Conservation (phyloP, 2,113 vertebrate genomes). For the Glareola pratincola region DNA sequence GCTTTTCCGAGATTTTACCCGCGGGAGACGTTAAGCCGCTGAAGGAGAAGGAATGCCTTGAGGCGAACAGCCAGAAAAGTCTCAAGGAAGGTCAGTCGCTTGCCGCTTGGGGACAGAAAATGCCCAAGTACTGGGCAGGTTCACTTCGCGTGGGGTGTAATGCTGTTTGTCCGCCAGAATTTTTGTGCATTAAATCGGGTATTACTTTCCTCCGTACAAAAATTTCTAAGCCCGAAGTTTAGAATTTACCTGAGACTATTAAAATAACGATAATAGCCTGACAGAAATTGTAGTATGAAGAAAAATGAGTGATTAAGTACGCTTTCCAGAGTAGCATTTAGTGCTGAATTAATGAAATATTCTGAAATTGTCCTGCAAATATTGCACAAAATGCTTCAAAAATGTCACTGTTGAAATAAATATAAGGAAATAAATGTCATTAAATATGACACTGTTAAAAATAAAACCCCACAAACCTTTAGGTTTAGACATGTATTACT, state of each 20-base stretch:
- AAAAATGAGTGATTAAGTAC: neutral
- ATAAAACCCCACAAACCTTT: neutral
- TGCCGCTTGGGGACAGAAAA: neutral
- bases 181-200: neutral
- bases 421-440: neutral
- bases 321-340: neutral
- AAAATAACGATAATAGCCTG: neutral
- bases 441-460: neutral
- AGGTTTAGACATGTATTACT: neutral
- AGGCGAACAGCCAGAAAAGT: conserved; percentile 77
- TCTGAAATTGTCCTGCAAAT: neutral
- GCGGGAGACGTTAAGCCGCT: conserved; percentile 68
- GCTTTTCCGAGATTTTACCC: conserved; percentile 75
- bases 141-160: neutral
- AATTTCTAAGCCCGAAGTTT: neutral
- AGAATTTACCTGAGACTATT: neutral
- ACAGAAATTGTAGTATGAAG: neutral
- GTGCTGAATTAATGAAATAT: neutral
- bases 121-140: neutral
- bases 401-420: neutral
- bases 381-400: neutral
- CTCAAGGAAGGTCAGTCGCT: conserved; percentile 83
- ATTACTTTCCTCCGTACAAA: neutral
- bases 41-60: conserved; percentile 82
- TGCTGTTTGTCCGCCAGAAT: neutral